A percentile compares a stretch with the other conserved stretches of the same genome.
phyloP scores from a whole-genome alignment of 2,888 invertebrate genomes.

The Nycteola revayana region DNA sequence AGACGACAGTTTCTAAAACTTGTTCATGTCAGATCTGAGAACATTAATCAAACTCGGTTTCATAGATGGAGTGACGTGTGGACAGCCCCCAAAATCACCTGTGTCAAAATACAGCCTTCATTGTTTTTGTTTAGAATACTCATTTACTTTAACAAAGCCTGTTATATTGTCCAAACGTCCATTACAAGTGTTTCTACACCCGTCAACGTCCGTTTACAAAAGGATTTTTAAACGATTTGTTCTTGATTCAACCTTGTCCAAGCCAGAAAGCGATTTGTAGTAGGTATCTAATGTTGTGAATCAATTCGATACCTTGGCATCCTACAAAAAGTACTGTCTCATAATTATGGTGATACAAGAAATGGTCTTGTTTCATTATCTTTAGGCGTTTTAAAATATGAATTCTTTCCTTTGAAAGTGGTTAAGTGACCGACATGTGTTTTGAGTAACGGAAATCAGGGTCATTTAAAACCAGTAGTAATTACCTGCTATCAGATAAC shows the following conservation, averaged over 20 bases:
- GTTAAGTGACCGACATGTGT: too few relatives aligned
- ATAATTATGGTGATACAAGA: too few relatives aligned
- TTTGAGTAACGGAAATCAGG: slow-evolving; percentile 23
- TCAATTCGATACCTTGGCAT: too few relatives aligned
- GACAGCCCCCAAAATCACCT: slow-evolving; percentile 62
- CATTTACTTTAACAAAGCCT: slow-evolving; percentile 56
- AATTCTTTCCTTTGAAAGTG: too few relatives aligned
- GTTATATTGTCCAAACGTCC: slow-evolving; percentile 58
- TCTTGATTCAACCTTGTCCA: slow-evolving; percentile 53
- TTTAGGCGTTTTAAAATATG: too few relatives aligned
- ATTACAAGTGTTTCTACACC: slow-evolving; percentile 70
- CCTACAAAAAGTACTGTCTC: too few relatives aligned
- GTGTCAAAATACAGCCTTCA: slow-evolving; percentile 61
- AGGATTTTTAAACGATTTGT: slow-evolving; percentile 41
- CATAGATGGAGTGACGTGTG: slow-evolving; percentile 50
- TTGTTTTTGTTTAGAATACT: slow-evolving; percentile 65
- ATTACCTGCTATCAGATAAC: not conserved
- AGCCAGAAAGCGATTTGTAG: too few relatives aligned
- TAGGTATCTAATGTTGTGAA: too few relatives aligned
- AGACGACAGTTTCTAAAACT: slow-evolving; percentile 40
- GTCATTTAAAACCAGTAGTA: too few relatives aligned
- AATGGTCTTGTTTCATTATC: too few relatives aligned
- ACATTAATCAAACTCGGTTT: slow-evolving; percentile 61
- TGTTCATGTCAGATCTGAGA: slow-evolving; percentile 45
- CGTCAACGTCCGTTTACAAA: slow-evolving; percentile 64